A percentile compares a stretch with the other conserved stretches of the same genome.
Evolutionary conservation across 2,888 invertebrate genomes (phyloP).

Genomic region (Phorcus lineatus): DNA sequence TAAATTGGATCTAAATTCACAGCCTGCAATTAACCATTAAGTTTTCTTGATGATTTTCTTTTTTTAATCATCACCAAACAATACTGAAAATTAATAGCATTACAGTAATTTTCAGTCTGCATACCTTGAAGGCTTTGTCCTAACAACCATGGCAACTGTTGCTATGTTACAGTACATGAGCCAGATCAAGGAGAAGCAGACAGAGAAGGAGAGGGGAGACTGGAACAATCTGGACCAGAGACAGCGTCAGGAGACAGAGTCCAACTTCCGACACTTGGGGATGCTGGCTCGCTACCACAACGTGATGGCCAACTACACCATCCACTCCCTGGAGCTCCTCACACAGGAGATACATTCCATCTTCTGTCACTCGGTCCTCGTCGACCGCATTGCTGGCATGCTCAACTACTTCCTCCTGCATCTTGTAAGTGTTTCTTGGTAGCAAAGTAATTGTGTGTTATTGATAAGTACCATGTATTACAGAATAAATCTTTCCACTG

Average conservation of each 20-base stretch:
- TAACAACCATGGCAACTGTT: not conserved
- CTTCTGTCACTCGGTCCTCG: slow-evolving; percentile 93
- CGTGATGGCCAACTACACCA: slow-evolving; percentile 91
- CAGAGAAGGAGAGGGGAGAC: slow-evolving; percentile 82
- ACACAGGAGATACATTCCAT: slow-evolving; percentile 78
- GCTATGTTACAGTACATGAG: slow-evolving; percentile 80
- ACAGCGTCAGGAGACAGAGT: slow-evolving; percentile 82
- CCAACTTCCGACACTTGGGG: slow-evolving; percentile 80
- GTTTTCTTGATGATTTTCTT: no score
- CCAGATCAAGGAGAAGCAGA: slow-evolving; percentile 88
- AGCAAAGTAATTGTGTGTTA: no score
- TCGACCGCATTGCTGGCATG: slow-evolving; percentile 95
- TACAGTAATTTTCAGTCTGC: no score
- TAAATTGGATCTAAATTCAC: no score
- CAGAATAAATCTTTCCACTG: no score
- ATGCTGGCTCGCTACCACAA: slow-evolving; percentile 92
- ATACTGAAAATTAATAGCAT: no score
- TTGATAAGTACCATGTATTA: no score
- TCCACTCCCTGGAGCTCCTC: slow-evolving; percentile 83
- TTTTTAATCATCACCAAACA: no score
- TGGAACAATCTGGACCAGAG: slow-evolving; percentile 84
- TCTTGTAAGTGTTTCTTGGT: slow-evolving; percentile 78
- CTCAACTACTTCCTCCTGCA: slow-evolving; percentile 93
- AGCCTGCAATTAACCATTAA: no score
- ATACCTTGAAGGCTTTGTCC: no score